Evolutionary conservation across 2,113 vertebrate genomes (phyloP).

Genomic region (Lamprotornis superbus): DNA sequence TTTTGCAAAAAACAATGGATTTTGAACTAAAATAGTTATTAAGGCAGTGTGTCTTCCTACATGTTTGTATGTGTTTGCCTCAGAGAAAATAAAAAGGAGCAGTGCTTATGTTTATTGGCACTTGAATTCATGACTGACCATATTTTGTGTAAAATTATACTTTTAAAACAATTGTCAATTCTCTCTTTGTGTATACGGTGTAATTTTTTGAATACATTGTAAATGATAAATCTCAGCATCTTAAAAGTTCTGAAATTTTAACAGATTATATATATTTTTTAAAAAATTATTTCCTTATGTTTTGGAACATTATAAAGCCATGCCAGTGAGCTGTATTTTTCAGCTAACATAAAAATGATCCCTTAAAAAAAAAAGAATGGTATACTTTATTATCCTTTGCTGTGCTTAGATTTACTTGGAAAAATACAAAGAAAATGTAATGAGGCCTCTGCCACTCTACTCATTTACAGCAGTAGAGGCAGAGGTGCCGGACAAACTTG

Average conservation of each 20-base stretch:
- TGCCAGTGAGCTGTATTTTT: background rate
- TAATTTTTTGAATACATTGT: background rate
- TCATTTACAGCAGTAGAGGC: background rate
- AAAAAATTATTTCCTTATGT: background rate
- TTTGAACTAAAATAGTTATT: background rate
- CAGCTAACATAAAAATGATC: background rate
- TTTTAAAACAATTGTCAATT: background rate
- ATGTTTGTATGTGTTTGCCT: background rate
- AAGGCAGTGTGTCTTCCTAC: background rate
- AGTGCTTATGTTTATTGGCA: background rate
- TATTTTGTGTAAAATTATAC: background rate
- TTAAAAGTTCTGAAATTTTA: background rate
- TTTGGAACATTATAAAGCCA: background rate
- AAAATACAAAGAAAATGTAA: background rate
- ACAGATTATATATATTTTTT: background rate
- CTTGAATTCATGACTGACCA: background rate
- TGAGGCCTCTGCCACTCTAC: background rate
- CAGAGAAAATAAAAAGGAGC: background rate
- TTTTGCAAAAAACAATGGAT: background rate
- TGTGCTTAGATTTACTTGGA: background rate
- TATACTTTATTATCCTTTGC: background rate
- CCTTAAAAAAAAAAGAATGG: background rate
- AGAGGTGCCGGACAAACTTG: background rate
- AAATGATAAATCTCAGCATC: background rate
- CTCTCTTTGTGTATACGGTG: background rate